phyloP scores from a whole-genome alignment of 2,888 invertebrate species.

The Agrypnus murinus region DNA sequence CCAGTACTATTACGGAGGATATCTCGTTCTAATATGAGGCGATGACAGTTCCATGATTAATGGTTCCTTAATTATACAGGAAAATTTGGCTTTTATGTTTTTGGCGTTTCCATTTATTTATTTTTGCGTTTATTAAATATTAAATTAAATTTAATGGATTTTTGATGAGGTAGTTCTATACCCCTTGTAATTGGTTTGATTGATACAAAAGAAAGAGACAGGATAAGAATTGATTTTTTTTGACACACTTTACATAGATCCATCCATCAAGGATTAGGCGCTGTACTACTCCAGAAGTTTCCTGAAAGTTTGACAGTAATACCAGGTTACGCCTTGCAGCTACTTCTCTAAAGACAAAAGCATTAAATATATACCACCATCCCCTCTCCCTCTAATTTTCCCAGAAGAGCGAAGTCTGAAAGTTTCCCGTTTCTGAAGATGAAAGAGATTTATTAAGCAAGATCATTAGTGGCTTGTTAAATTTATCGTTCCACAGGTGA shows the following conservation, averaged over 20 bases:
- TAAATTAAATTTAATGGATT: too few relatives aligned
- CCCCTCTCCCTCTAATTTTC: background rate
- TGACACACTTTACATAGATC: background rate
- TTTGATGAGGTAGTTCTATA: too few relatives aligned
- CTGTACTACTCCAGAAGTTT: constrained; percentile 18
- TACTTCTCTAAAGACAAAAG: constrained; percentile 1
- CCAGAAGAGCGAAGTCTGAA: background rate
- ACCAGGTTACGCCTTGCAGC: constrained; percentile 16
- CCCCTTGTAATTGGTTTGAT: too few relatives aligned
- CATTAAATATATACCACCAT: too few relatives aligned
- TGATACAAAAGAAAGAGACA: too few relatives aligned
- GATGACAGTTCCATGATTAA: constrained; percentile 21
- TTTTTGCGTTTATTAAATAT: too few relatives aligned
- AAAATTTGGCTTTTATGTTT: background rate
- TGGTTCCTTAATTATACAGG: constrained; percentile 12
- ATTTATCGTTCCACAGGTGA: too few relatives aligned
- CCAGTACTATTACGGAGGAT: background rate
- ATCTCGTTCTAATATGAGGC: constrained; percentile 15
- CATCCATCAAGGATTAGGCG: too few relatives aligned
- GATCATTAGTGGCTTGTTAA: constrained; percentile 10
- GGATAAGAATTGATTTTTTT: too few relatives aligned
- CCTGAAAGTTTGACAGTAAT: constrained; percentile 8
- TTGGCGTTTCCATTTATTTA: too few relatives aligned
- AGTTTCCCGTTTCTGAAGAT: background rate
- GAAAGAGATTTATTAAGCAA: constrained; percentile 18